phyloP scores from a whole-genome alignment of 2,113 vertebrate genomes.

The Boleophthalmus pectinirostris region DNA sequence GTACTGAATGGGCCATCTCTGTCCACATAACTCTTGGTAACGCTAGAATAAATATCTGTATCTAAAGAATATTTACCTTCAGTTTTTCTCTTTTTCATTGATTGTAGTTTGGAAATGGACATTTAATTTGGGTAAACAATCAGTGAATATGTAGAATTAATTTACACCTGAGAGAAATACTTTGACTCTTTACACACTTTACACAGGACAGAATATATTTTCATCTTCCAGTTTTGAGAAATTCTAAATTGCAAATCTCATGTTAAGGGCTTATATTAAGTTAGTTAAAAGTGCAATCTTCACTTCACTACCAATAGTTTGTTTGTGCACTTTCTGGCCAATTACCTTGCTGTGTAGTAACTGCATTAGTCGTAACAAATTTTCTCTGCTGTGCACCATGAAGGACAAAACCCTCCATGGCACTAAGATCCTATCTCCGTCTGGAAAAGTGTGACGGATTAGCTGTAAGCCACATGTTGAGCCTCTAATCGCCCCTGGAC shows the following conservation, averaged over 20 bases:
- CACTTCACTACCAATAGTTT: neutral
- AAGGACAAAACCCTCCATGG: conserved; percentile 4
- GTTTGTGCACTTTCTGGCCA: neutral
- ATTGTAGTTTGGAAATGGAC: too few relatives aligned
- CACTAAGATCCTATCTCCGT: neutral
- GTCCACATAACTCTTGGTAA: neutral
- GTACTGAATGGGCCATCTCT: neutral
- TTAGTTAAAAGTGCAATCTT: neutral
- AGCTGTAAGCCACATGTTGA: conserved; percentile 11
- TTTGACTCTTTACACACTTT: too few relatives aligned
- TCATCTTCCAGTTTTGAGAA: too few relatives aligned
- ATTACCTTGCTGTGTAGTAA: neutral
- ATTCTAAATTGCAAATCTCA: too few relatives aligned
- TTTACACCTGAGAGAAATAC: too few relatives aligned
- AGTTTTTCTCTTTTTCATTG: neutral
- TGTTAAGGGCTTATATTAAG: too few relatives aligned
- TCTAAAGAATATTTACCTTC: neutral
- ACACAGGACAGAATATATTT: too few relatives aligned
- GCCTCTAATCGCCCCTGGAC: conserved; percentile 13
- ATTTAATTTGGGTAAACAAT: too few relatives aligned
- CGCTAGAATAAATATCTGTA: neutral
- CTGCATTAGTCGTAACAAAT: neutral
- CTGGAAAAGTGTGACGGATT: conserved; percentile 2
- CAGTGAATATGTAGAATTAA: too few relatives aligned
- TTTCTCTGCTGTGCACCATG: neutral